These are phyloP conservation scores for Tholera decimalis DNA, from an alignment of 2,888 invertebrate genomes.

Conservation along the genomic window DNA sequence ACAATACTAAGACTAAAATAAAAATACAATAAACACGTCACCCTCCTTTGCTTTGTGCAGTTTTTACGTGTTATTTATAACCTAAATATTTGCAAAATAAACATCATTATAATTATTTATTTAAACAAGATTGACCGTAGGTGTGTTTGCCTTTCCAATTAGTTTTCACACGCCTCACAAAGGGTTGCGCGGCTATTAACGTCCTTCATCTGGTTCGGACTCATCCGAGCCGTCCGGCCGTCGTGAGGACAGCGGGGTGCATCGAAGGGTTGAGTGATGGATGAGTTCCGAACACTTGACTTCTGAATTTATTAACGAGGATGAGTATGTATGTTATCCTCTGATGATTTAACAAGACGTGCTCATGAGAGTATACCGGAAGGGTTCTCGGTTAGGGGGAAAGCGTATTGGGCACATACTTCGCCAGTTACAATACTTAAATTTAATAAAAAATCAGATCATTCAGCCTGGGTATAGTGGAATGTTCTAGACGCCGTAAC, in stretches of 20 bases:
- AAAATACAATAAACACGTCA: too few species aligned
- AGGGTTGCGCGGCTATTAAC: conserved; percentile 3
- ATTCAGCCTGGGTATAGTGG: too few species aligned
- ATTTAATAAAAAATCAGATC: not conserved
- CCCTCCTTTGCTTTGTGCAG: too few species aligned
- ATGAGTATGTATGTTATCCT: conserved; percentile 40
- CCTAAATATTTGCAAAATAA: too few species aligned
- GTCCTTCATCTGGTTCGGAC: not conserved
- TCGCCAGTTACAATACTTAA: not conserved
- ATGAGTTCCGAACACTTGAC: conserved; percentile 59
- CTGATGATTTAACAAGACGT: conserved; percentile 28
- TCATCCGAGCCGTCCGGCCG: not conserved
- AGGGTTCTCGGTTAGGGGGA: not conserved
- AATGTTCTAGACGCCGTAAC: too few species aligned
- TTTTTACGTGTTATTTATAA: too few species aligned
- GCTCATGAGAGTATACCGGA: not conserved
- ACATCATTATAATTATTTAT: too few species aligned
- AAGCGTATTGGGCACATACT: not conserved
- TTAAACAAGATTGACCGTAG: too few species aligned
- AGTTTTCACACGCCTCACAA: not conserved
- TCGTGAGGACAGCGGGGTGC: conserved; percentile 14
- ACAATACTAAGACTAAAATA: too few species aligned
- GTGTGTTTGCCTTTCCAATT: not conserved
- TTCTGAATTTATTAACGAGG: conserved; percentile 56
- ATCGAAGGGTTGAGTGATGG: conserved; percentile 62